Evolutionary conservation across 2,797 vertebrate species (phyloP).

Genomic region (Pipistrellus pipistrellus): DNA sequence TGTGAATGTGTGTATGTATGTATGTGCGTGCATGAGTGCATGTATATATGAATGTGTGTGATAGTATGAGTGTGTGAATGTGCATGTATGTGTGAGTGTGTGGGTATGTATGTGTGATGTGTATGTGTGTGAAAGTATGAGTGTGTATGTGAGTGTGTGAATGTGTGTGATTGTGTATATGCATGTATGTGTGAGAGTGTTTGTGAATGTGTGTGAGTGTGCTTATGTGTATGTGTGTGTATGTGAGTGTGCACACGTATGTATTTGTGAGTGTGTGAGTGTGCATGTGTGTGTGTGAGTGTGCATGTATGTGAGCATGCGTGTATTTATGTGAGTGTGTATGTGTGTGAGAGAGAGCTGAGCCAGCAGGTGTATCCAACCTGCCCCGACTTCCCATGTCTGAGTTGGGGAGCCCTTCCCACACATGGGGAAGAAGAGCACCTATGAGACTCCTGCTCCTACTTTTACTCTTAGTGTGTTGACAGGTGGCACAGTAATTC

Average conservation of each 20-base stretch:
- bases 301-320: no score
- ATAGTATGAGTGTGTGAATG: not conserved
- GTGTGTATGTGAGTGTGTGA: not conserved
- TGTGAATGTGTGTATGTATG: no score
- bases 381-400: not conserved
- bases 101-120: not conserved
- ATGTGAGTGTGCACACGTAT: no score
- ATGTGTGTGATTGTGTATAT: not conserved
- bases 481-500: constrained; percentile 67
- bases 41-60: not conserved
- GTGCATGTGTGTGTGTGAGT: not conserved
- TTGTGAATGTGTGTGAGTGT: not conserved
- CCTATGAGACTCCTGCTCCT: constrained; percentile 24
- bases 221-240: not conserved
- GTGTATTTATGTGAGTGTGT: not conserved
- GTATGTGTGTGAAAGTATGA: not conserved
- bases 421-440: not conserved
- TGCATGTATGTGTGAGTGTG: not conserved
- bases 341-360: not conserved
- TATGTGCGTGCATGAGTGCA: not conserved
- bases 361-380: no score
- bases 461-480: not conserved
- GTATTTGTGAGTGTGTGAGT: not conserved
- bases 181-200: not conserved
- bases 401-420: not conserved